phyloP scores from a whole-genome alignment of 2,888 invertebrate species.

The Eupithecia insigniata region DNA sequence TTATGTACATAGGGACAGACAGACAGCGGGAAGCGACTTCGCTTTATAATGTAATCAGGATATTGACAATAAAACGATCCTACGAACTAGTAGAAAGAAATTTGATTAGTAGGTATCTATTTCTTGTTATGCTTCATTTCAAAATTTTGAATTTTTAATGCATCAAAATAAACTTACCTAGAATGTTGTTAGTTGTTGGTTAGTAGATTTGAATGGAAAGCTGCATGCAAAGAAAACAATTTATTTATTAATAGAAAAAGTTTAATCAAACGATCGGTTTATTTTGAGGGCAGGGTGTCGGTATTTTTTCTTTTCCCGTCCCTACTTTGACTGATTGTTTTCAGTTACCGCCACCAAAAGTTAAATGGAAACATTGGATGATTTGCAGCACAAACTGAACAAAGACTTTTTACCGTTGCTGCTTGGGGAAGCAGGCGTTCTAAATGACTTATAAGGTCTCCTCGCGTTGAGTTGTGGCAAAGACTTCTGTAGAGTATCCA shows the following conservation, averaged over 20 bases:
- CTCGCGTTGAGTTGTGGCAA: conserved; percentile 61
- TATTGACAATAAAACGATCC: background rate
- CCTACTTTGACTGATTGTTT: background rate
- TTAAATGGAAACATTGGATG: conserved; percentile 17
- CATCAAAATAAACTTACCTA: conserved; percentile 33
- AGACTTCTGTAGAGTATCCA: conserved; percentile 71
- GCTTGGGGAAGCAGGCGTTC: conserved; percentile 55
- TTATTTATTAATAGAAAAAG: conserved; percentile 17
- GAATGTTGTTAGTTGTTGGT: conserved; percentile 15
- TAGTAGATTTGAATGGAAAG: conserved; percentile 38
- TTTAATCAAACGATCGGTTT: background rate
- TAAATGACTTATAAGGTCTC: conserved; percentile 50
- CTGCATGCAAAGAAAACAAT: conserved; percentile 38
- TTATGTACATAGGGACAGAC: no score
- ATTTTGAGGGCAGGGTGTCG: background rate
- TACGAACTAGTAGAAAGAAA: background rate
- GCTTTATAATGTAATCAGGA: background rate
- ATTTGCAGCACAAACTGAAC: conserved; percentile 25
- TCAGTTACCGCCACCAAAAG: conserved; percentile 14
- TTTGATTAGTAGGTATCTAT: no score
- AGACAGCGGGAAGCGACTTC: no score
- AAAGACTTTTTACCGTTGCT: conserved; percentile 45
- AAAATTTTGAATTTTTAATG: background rate
- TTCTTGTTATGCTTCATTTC: background rate
- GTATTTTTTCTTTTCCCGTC: background rate